Evolutionary conservation across 2,797 vertebrate genomes (phyloP), one percentile per base, ranked within the genome.

Genomic region (Gymnocypris eckloni): DNA sequence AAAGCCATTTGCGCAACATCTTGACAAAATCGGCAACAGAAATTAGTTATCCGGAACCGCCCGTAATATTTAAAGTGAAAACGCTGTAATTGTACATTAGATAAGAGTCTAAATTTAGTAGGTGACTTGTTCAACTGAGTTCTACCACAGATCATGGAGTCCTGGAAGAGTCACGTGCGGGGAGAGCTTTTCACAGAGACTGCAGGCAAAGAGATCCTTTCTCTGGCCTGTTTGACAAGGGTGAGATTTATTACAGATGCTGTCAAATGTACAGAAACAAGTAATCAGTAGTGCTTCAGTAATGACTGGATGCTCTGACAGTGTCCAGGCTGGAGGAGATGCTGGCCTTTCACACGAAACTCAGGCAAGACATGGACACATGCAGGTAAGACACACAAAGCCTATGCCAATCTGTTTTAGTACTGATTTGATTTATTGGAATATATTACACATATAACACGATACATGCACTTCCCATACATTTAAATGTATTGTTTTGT

Each of bases 161-260:
- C 76, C 81, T 96, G 95, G 95, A 95, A 90, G 87, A 94, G 79
- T 92, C 94, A 95, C 84, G 93, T 95, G 85, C 92, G 91, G 4
- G 86, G 78, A 5, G 69, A 82, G 8, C 89, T 96, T 70, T 90
- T 2, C 86, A 88, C 37, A 94, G 95, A 84, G 95, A 96, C 86
- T 86, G 64, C 15, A 71, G 41, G 0, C 93, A 96, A 86, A 95
- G 92, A 50, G 70, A 91, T 0, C 93, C 93, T 0, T 95, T 88
- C 82, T 82, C 80, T 79, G 95, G 95, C 48, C 90, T 95, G 70
- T 95, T 93, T 79, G 89, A 84, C 11, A 91, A 82, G 73, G 90
- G 95, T 96, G 90, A 91, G 93, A 84, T 67, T 61, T n/a, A 39
- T 52, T 12, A 37, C 6, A 39, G 9, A 37, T 6, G 1, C 33